phyloP scores from a whole-genome alignment of 2,113 vertebrate genomes.

The Oncorhynchus mykiss region DNA sequence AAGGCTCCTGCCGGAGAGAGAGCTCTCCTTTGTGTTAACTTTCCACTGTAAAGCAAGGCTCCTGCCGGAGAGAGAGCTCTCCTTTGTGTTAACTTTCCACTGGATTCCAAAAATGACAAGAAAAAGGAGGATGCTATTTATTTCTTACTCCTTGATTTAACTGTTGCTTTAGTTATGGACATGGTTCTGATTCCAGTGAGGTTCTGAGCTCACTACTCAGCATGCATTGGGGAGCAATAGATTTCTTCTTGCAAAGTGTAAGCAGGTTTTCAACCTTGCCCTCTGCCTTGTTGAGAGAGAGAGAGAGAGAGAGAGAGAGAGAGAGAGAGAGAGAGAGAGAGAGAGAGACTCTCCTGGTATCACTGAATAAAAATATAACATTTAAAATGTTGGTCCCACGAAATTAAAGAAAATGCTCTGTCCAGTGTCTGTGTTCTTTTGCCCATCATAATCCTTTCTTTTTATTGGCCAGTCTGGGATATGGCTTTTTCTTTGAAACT shows the following conservation, averaged over 20 bases:
- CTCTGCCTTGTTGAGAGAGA: constrained; percentile 36
- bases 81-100: constrained; percentile 61
- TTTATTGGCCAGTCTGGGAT: too few species aligned
- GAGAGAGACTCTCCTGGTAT: background rate
- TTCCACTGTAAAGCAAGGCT: constrained; percentile 36
- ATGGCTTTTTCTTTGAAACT: too few species aligned
- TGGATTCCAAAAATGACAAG: constrained; percentile 36
- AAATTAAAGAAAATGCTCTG: too few species aligned
- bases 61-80: constrained; percentile 31
- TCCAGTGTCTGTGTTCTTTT: too few species aligned
- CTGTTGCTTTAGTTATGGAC: background rate
- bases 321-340: background rate
- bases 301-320: background rate
- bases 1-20: constrained; percentile 36
- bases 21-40: constrained; percentile 56
- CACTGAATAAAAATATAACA: background rate
- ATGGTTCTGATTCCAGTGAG: constrained; percentile 1
- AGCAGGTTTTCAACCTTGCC: constrained; percentile 41
- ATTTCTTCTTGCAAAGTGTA: constrained; percentile 29
- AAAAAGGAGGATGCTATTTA: constrained; percentile 29
- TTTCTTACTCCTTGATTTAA: constrained; percentile 29
- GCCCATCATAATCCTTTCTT: too few species aligned
- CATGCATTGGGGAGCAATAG: background rate
- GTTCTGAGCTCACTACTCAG: background rate
- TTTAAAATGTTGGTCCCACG: too few species aligned